phyloP scores from a whole-genome alignment of 2,888 invertebrate genomes.

The Plebejus argus region DNA sequence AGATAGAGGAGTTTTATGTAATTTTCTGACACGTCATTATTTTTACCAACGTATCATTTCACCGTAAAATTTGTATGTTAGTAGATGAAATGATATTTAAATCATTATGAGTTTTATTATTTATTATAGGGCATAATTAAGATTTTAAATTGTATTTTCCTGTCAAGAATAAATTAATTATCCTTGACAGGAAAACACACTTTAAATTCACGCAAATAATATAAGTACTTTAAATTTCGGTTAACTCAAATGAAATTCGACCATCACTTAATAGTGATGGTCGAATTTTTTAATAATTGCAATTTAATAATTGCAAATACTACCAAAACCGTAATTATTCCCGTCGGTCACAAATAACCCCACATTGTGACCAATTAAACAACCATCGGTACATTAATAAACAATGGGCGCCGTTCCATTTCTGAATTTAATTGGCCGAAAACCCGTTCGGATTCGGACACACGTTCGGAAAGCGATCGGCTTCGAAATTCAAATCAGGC shows the following conservation, averaged over 20 bases:
- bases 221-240: too few relatives aligned
- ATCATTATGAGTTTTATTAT: too few relatives aligned
- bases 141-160: too few relatives aligned
- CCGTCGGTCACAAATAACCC: slow-evolving; percentile 41
- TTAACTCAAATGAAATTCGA: too few relatives aligned
- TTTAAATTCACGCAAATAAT: too few relatives aligned
- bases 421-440: slow-evolving; percentile 77
- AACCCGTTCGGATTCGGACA: slow-evolving; percentile 69
- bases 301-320: neutral
- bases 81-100: too few relatives aligned
- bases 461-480: slow-evolving; percentile 76
- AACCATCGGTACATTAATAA: slow-evolving; percentile 53
- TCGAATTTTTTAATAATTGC: too few relatives aligned
- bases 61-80: too few relatives aligned
- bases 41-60: too few relatives aligned
- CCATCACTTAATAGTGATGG: neutral
- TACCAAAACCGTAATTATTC: neutral
- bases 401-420: slow-evolving; percentile 59
- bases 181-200: too few relatives aligned
- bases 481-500: slow-evolving; percentile 80
- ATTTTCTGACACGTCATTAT: neutral
- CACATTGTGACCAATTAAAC: slow-evolving; percentile 59
- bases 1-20: neutral
- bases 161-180: too few relatives aligned
- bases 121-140: too few relatives aligned